Conservation (phyloP, 1,140 invertebrate species). For the Pachypeltis micranthus region DNA sequence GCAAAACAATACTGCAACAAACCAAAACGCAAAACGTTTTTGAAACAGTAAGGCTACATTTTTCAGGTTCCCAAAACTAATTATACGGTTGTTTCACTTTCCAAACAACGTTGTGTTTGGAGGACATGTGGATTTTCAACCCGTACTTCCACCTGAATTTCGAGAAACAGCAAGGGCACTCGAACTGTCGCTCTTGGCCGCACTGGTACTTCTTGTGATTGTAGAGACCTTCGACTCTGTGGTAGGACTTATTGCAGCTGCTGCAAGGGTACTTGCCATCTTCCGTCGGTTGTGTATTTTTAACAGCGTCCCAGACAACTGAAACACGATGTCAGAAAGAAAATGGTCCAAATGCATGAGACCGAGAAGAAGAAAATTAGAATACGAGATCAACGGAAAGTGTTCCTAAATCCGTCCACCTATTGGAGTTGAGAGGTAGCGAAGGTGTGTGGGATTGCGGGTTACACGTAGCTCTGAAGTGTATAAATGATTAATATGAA, state of each 20-base stretch:
- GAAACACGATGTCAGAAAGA: neutral
- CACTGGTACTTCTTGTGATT: constrained; percentile 43
- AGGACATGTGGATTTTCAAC: neutral
- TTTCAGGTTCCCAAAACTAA: no score
- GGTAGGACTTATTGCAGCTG: constrained; percentile 39
- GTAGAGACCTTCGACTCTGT: constrained; percentile 39
- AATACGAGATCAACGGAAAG: neutral
- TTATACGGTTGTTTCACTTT: neutral
- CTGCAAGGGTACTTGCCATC: constrained; percentile 7
- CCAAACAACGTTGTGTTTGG: neutral
- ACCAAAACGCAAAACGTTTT: no score
- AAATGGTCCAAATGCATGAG: neutral
- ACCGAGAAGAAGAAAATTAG: neutral
- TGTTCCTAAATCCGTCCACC: neutral
- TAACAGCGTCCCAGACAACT: neutral
- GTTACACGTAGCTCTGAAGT: no score
- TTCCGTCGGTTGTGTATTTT: neutral
- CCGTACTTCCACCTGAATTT: constrained; percentile 5
- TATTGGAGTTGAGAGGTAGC: no score
- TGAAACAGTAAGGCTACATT: no score
- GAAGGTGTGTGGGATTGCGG: no score
- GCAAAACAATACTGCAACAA: no score
- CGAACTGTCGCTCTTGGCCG: constrained; percentile 32
- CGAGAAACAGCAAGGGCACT: constrained; percentile 35
- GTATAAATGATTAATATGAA: no score